These are phyloP conservation scores for Sepiola atlantica DNA, from an alignment of 2,888 invertebrate species.

Conservation along the genomic window DNA sequence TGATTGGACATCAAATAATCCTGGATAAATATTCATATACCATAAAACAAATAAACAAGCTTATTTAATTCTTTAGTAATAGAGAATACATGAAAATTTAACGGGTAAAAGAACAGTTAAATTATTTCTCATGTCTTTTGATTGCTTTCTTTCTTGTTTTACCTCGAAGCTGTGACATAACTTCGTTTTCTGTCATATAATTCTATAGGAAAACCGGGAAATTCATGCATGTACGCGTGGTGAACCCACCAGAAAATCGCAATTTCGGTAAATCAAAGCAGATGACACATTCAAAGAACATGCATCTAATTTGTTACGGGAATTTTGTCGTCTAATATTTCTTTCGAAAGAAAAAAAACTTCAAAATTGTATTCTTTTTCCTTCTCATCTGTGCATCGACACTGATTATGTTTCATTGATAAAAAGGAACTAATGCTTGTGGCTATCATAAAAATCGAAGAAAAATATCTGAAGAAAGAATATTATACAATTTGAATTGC, in stretches of 20 bases:
- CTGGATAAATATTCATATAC: too few relatives aligned
- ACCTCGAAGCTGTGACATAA: background rate
- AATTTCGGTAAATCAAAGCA: background rate
- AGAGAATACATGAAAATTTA: too few relatives aligned
- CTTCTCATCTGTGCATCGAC: background rate
- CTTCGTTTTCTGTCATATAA: background rate
- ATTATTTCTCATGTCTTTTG: too few relatives aligned
- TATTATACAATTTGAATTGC: background rate
- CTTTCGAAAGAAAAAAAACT: background rate
- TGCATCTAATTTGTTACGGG: background rate
- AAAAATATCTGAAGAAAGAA: background rate
- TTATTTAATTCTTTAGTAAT: too few relatives aligned
- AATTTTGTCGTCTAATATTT: background rate
- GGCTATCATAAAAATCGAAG: background rate
- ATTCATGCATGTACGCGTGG: background rate
- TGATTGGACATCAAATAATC: too few relatives aligned
- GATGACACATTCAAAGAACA: background rate
- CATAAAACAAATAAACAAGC: too few relatives aligned
- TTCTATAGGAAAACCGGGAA: background rate
- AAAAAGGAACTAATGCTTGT: background rate
- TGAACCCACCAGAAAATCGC: background rate
- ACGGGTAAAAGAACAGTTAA: too few relatives aligned
- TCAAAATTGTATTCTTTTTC: slow-evolving; percentile 11
- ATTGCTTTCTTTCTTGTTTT: background rate
- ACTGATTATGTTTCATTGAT: background rate